Evolutionary conservation across 2,113 vertebrate genomes (phyloP).

Genomic region (Merops nubicus): DNA sequence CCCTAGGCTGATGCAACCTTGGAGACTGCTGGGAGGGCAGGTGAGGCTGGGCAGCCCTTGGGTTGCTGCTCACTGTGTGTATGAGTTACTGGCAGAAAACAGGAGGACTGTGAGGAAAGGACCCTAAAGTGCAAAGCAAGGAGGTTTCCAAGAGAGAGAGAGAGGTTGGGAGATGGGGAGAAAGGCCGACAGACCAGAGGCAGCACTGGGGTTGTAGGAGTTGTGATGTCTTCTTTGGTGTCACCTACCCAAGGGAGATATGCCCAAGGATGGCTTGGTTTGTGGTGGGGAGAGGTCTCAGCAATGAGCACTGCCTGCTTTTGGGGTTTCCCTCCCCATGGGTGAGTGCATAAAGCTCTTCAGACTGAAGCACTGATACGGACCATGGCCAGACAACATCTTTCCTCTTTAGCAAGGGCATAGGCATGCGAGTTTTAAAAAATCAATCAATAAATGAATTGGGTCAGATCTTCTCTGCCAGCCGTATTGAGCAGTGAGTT

Average conservation of each 20-base stretch:
- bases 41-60: not conserved
- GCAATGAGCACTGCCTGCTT: not conserved
- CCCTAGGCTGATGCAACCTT: not conserved
- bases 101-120: not conserved
- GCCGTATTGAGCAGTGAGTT: not conserved
- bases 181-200: accelerated
- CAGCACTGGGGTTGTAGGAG: too few species aligned
- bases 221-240: not conserved
- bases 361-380: not conserved
- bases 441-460: not conserved
- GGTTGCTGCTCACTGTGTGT: accelerated
- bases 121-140: not conserved
- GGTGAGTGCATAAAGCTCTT: not conserved
- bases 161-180: too few species aligned
- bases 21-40: not conserved
- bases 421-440: accelerated
- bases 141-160: not conserved
- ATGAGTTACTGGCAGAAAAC: not conserved
- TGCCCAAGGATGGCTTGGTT: not conserved
- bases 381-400: not conserved
- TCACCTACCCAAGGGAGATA: not conserved
- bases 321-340: not conserved
- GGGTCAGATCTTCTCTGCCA: not conserved
- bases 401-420: too few species aligned
- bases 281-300: not conserved